A percentile compares a stretch with the other conserved stretches of the same genome.
Conservation (phyloP, 2,113 vertebrate genomes). For the Mystacornis crossleyi region DNA sequence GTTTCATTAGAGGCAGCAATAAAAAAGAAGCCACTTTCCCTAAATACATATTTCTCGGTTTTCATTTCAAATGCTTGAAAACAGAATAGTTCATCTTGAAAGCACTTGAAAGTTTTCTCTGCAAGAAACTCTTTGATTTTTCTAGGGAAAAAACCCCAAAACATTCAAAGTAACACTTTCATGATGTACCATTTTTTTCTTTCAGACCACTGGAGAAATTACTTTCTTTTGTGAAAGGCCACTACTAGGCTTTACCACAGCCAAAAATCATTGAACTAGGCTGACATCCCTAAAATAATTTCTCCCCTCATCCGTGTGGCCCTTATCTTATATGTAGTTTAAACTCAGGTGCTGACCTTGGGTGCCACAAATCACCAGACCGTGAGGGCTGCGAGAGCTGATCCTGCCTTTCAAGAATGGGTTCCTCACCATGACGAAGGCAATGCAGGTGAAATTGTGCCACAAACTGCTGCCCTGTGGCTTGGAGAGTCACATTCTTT, state of each 20-base stretch:
- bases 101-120: neutral
- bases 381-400: accelerated
- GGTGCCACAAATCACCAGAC: neutral
- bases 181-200: neutral
- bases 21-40: neutral
- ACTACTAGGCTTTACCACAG: neutral
- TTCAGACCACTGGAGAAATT: neutral
- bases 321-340: neutral
- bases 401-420: neutral
- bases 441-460: neutral
- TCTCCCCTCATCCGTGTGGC: neutral
- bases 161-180: neutral
- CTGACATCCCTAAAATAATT: neutral
- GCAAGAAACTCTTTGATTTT: neutral
- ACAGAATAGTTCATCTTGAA: neutral
- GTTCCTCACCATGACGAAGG: neutral
- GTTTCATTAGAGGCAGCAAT: neutral
- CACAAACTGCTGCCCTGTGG: neutral
- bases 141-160: neutral
- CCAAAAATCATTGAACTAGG: neutral
- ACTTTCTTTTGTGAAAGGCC: neutral
- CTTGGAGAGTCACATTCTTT: neutral
- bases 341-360: neutral
- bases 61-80: neutral
- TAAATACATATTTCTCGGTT: neutral